Percentiles rank a stretch among this genome's conserved stretches.
These are phyloP conservation scores for Ptilonorhynchus violaceus DNA, from an alignment of 2,113 vertebrate species.

Conservation along the genomic window DNA sequence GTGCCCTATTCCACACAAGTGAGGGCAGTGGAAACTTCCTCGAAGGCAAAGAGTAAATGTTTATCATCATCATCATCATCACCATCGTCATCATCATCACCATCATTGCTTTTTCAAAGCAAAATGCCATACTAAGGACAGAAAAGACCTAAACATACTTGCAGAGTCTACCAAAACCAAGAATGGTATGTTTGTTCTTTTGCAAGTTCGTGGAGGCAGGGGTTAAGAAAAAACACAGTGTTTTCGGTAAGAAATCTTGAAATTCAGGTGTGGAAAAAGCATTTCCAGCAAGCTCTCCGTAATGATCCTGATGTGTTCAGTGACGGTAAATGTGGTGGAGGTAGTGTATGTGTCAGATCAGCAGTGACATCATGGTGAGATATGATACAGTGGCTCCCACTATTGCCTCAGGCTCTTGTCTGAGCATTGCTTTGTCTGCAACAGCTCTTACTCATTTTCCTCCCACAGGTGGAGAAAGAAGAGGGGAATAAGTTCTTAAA, in stretches of 20 bases:
- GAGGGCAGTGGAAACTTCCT: neutral
- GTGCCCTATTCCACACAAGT: neutral
- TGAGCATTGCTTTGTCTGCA: neutral
- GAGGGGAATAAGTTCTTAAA: neutral
- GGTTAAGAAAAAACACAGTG: neutral
- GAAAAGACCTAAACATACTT: neutral
- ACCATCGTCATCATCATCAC: no score
- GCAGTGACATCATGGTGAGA: neutral
- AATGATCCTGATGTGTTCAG: neutral
- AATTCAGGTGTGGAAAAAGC: neutral
- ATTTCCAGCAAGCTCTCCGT: neutral
- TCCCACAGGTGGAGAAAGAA: neutral
- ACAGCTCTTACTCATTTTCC: neutral
- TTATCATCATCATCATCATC: no score
- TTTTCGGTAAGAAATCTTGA: neutral
- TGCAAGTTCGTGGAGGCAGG: neutral
- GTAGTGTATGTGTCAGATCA: neutral
- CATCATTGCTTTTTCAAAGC: neutral
- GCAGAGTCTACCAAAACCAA: neutral
- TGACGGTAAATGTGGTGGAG: neutral
- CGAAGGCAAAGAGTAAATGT: neutral
- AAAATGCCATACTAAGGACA: neutral
- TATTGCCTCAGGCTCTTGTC: neutral
- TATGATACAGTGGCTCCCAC: neutral
- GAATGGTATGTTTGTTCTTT: accelerated